Base-by-base conservation (phyloP, 2,113 vertebrate genomes). In the Colistium nudipinnis region DNA sequence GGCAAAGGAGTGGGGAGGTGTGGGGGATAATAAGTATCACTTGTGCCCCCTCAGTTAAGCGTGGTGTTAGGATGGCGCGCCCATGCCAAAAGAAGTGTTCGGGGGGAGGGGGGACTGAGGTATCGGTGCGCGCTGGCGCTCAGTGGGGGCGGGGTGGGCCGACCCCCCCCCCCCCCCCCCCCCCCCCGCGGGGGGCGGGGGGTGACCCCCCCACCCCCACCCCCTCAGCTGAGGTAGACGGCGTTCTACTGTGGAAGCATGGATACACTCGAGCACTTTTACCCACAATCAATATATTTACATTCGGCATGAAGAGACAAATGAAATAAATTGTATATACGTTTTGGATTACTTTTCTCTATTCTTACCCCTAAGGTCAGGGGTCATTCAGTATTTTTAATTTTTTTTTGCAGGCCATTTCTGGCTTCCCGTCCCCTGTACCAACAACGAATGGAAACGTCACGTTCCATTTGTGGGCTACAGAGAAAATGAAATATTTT, bases 251-350 rank as follows among this genome's bases (percentile, higher is more conserved):
- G 93, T 94, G 95, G 93, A 95, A 95, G 93, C 92, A 94, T 93
- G 92, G 93, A 94, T 93, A 93, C 94, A 94, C 94, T 91, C 90
- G 82, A 90, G 87, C 80, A 89, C 85, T 88, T 92, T 94, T 93
- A 95, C 94, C n/a, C 95, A 96, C 93, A 95, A 95, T 95, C 93
- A 93, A 90, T 94, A 92, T 94, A 94, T 95, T 94, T 95, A 95
- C 93, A 96, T 95, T 95, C 93, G 87, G 91, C 82, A 80, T 87
- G 63, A 84, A 84, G 87, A 87, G 83, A 89, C 74, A 74, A 82
- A 79, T 43, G 61, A 85, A 82, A 81, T 76, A 49, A 92, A 89
- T 87, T 88, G 81, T 90, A 91, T 92, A 91, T 92, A 84, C 19
- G 89, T 91, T 89, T 92, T 91, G 92, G 85, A 92, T 88, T 75